Percentiles rank a stretch among this genome's conserved stretches.
phyloP scores from a whole-genome alignment of 2,113 vertebrate species.

The Archocentrus centrarchus region DNA sequence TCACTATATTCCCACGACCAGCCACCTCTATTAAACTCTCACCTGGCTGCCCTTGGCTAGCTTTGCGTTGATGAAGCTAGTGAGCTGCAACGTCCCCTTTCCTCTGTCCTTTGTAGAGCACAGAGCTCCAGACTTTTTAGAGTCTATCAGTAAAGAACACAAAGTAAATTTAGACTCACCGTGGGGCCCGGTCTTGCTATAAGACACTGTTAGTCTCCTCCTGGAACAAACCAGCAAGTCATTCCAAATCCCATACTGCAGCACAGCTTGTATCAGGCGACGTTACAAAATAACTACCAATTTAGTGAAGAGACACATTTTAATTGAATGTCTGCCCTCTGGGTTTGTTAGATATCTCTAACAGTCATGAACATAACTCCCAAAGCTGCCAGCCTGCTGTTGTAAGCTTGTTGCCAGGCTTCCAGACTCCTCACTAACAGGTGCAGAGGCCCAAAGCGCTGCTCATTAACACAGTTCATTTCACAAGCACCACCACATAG shows the following conservation, averaged over 20 bases:
- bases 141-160: slow-evolving; percentile 32
- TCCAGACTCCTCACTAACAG: slow-evolving; percentile 43
- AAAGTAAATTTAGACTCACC: slow-evolving; percentile 34
- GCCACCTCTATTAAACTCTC: slow-evolving; percentile 44
- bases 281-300: neutral
- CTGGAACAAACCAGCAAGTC: neutral
- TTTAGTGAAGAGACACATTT: neutral
- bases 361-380: slow-evolving; percentile 7
- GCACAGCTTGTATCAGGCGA: neutral
- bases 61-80: slow-evolving; percentile 33
- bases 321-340: neutral
- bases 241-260: neutral
- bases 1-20: slow-evolving; percentile 15
- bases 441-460: slow-evolving; percentile 59
- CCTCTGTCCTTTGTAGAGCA: slow-evolving; percentile 56
- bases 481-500: slow-evolving; percentile 51
- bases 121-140: slow-evolving; percentile 25
- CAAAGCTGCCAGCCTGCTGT: slow-evolving; percentile 31
- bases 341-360: neutral
- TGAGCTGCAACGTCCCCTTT: slow-evolving; percentile 44
- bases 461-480: slow-evolving; percentile 68
- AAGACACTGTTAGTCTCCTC: slow-evolving; percentile 22
- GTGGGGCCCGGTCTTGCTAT: slow-evolving; percentile 32
- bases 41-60: slow-evolving; percentile 48
- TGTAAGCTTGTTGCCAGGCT: slow-evolving; percentile 21